A percentile compares a stretch with the other conserved stretches of the same genome.
These are phyloP conservation scores for Sebastes aleutianus DNA, from an alignment of 2,797 vertebrate species.

Conservation along the genomic window DNA sequence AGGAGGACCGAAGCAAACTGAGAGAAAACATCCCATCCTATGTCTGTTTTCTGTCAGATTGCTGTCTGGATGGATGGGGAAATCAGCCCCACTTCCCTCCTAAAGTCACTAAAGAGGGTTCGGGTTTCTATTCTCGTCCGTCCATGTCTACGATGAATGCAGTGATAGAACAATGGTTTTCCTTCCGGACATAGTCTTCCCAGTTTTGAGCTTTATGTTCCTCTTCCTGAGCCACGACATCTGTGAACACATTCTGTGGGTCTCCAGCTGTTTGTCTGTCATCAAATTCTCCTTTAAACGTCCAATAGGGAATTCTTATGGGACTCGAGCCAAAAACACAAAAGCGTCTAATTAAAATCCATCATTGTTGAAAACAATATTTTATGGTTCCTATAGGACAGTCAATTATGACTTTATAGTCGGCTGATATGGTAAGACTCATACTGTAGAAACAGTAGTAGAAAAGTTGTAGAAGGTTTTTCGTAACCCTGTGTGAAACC, in stretches of 20 bases:
- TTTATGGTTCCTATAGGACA: slow-evolving; percentile 3
- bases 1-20: slow-evolving; percentile 16
- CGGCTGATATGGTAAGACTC: no score
- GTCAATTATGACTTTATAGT: background rate
- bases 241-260: slow-evolving; percentile 53
- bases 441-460: no score
- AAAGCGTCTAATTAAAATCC: slow-evolving; percentile 16
- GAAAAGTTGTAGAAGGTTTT: no score
- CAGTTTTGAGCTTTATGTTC: slow-evolving; percentile 36
- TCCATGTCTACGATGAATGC: slow-evolving; percentile 30
- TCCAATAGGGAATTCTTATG: background rate
- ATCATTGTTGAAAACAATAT: background rate
- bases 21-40: slow-evolving; percentile 41
- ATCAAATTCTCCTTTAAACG: background rate
- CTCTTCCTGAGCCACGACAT: slow-evolving; percentile 62
- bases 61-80: slow-evolving; percentile 28
- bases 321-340: background rate
- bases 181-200: slow-evolving; percentile 67
- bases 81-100: slow-evolving; percentile 51
- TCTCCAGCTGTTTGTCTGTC: slow-evolving; percentile 60
- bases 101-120: slow-evolving; percentile 1
- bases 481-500: no score
- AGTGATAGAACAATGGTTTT: slow-evolving; percentile 71
- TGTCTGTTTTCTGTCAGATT: slow-evolving; percentile 61
- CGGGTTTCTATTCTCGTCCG: slow-evolving; percentile 55